Conservation (phyloP, 1,140 invertebrate genomes). For the Drosophila punjabiensis region DNA sequence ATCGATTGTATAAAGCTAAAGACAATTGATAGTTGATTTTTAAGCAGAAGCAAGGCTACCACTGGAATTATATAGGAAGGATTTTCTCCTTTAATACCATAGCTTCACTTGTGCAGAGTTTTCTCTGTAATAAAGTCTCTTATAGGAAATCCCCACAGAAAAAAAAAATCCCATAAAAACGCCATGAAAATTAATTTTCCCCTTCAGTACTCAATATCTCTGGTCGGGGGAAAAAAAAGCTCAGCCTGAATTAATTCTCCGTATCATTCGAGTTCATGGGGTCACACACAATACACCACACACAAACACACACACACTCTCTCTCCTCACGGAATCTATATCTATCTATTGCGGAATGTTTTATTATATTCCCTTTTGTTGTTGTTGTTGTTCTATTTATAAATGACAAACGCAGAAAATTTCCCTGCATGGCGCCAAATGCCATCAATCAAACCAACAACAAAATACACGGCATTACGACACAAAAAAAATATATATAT, state of each 20-base stretch:
- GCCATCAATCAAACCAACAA: constrained; percentile 63
- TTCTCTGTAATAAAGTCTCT: neutral
- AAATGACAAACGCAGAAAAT: constrained; percentile 52
- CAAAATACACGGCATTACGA: constrained; percentile 41
- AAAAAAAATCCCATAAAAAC: constrained; percentile 1
- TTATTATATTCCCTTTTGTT: constrained; percentile 33
- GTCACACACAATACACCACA: constrained; percentile 22
- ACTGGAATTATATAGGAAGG: neutral
- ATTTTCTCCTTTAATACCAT: neutral
- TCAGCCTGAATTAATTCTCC: constrained; percentile 16
- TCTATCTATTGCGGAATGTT: constrained; percentile 43
- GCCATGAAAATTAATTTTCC: constrained; percentile 9
- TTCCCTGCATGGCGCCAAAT: constrained; percentile 46
- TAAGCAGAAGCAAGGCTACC: neutral
- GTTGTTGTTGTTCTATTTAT: constrained; percentile 58
- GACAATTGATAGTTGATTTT: neutral
- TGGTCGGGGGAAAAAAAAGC: neutral
- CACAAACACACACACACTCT: neutral
- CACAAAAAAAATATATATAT: constrained; percentile 17
- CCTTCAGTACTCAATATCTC: neutral
- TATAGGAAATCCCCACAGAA: neutral
- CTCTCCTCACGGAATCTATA: constrained; percentile 19
- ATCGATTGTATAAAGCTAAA: neutral
- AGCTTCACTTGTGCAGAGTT: neutral
- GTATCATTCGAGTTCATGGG: constrained; percentile 35